A percentile compares a stretch with the other conserved stretches of the same genome.
Evolutionary conservation across 2,797 vertebrate genomes (phyloP).

Genomic region (Manis pentadactyla): DNA sequence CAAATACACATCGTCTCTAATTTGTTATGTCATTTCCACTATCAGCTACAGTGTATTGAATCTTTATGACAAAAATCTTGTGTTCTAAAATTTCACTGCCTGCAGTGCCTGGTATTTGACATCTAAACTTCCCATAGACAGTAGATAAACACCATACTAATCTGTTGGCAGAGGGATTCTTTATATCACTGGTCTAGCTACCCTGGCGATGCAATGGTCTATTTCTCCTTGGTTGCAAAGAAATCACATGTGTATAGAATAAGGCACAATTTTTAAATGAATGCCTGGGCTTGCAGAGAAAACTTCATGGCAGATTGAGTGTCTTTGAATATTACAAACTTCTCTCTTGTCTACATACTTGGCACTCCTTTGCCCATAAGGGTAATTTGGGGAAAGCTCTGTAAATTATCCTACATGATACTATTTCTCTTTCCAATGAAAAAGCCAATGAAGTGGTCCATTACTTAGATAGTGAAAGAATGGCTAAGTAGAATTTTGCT

Average conservation of each 20-base stretch:
- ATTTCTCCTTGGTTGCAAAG: not conserved
- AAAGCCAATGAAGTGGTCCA: not conserved
- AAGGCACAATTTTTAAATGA: not conserved
- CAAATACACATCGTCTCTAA: not conserved
- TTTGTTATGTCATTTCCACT: not conserved
- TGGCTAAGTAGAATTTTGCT: not conserved
- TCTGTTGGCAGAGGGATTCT: not conserved
- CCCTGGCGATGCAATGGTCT: accelerated
- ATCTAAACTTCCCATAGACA: not conserved
- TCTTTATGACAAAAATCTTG: not conserved
- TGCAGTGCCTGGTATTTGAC: not conserved
- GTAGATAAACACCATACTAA: not conserved
- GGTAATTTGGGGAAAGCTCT: not conserved
- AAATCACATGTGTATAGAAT: not conserved
- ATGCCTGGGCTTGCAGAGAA: not conserved
- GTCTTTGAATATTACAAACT: not conserved
- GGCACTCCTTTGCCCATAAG: not conserved
- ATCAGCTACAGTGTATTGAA: not conserved
- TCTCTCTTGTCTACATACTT: not conserved
- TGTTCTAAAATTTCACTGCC: not conserved
- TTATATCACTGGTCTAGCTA: not conserved
- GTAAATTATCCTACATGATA: not conserved
- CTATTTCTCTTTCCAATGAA: not conserved
- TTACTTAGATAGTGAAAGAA: not conserved
- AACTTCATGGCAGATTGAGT: not conserved